Conservation (phyloP, 2,888 invertebrate species). For the Tipula helvola region DNA sequence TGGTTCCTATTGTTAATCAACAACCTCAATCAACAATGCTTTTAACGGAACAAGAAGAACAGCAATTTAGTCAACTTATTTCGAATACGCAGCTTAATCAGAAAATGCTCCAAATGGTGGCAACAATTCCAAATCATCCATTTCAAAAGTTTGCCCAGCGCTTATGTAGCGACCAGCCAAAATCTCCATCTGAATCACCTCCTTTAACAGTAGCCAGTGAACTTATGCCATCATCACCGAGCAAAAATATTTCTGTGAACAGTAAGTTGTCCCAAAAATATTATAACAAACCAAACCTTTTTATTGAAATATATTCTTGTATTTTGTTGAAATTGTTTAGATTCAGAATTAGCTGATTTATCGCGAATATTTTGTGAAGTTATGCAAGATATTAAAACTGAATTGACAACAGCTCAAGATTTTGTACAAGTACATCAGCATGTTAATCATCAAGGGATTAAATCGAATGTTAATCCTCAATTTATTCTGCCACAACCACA, state of each 20-base stretch:
- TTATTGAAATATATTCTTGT: not conserved
- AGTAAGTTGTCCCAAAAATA: not conserved
- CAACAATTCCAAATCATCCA: conserved; percentile 25
- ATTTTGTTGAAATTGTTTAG: conserved; percentile 10
- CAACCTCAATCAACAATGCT: conserved; percentile 15
- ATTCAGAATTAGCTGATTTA: conserved; percentile 22
- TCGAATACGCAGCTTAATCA: conserved; percentile 24
- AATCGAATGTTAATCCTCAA: conserved; percentile 21
- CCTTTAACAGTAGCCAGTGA: conserved; percentile 15
- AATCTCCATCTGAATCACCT: conserved; percentile 34
- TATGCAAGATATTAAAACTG: conserved; percentile 22
- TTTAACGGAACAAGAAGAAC: conserved; percentile 18
- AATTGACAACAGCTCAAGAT: conserved; percentile 22
- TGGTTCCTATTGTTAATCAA: conserved; percentile 17
- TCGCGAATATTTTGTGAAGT: conserved; percentile 28
- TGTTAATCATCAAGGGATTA: conserved; percentile 23
- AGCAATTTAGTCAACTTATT: conserved; percentile 23
- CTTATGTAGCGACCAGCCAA: conserved; percentile 35
- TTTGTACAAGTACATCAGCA: conserved; percentile 32
- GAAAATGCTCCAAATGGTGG: conserved; percentile 31
- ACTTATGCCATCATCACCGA: conserved; percentile 24
- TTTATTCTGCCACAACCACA: conserved; percentile 25
- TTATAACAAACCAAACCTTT: not conserved
- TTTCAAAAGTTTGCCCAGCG: conserved; percentile 27
- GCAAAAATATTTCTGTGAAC: not conserved